Conservation (phyloP, 2,797 vertebrate genomes). For the Pelochelys cantorii region DNA sequence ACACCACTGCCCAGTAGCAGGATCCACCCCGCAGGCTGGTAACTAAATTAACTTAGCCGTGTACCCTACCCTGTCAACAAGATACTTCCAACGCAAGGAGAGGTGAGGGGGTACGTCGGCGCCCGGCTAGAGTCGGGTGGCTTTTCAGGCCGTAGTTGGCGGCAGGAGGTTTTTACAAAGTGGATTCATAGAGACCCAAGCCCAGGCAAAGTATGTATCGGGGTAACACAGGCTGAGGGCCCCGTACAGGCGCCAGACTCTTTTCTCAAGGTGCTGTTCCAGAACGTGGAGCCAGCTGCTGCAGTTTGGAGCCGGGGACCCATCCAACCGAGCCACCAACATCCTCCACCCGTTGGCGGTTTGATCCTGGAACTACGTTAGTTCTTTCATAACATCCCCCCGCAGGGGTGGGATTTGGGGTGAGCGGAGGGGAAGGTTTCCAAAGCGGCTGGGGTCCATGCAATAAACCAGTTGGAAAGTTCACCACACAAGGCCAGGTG, state of each 20-base stretch:
- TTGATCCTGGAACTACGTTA: neutral
- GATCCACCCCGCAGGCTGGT: neutral
- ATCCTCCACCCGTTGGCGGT: neutral
- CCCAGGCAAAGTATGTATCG: neutral
- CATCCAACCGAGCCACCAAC: neutral
- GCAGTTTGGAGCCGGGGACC: neutral
- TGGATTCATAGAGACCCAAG: too few species aligned
- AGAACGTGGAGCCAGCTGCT: neutral
- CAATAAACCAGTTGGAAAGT: neutral
- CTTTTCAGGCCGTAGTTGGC: neutral
- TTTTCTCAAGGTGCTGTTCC: neutral
- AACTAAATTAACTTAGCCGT: neutral
- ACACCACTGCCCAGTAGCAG: too few species aligned
- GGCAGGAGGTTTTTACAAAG: neutral
- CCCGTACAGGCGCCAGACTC: neutral
- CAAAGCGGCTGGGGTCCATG: neutral
- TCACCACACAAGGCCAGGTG: too few species aligned
- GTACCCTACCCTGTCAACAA: neutral
- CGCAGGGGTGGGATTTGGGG: neutral
- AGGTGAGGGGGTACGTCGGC: neutral
- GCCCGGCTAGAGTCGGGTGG: neutral
- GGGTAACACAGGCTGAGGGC: accelerated
- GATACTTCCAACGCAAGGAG: neutral
- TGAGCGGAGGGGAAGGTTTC: neutral
- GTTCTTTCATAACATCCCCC: neutral